Conservation (phyloP, 2,888 invertebrate genomes). For the Marronus borbonicus region DNA sequence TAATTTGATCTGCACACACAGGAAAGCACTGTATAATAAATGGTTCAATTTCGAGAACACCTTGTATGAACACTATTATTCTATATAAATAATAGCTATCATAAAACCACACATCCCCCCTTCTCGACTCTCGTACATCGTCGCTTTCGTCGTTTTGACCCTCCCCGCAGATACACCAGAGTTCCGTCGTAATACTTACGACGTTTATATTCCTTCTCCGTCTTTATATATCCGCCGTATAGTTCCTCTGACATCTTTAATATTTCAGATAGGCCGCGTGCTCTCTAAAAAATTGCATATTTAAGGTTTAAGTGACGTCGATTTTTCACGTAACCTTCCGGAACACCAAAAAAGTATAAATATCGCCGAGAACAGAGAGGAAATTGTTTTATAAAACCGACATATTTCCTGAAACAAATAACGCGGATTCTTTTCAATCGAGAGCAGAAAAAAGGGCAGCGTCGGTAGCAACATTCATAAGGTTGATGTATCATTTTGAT, state of each 20-base stretch:
- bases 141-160: too few relatives aligned
- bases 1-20: too few relatives aligned
- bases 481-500: constrained; percentile 12
- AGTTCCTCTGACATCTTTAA: constrained; percentile 36
- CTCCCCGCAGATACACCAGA: too few relatives aligned
- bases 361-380: constrained; percentile 30
- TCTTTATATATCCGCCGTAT: constrained; percentile 23
- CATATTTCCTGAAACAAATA: constrained; percentile 30
- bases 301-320: constrained; percentile 40
- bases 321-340: constrained; percentile 32
- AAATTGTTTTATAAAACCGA: constrained; percentile 43
- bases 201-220: constrained; percentile 5
- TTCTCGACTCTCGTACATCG: too few relatives aligned
- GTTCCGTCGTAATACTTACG: not conserved
- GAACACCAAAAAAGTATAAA: constrained; percentile 15
- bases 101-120: too few relatives aligned
- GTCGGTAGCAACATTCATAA: not conserved
- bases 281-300: constrained; percentile 41
- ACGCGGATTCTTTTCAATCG: not conserved
- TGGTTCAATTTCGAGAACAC: too few relatives aligned
- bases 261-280: constrained; percentile 29
- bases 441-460: not conserved
- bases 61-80: too few relatives aligned
- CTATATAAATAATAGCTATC: too few relatives aligned
- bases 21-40: too few relatives aligned